Conservation (phyloP, 2,888 invertebrate species). For the Branchellion lobata region DNA sequence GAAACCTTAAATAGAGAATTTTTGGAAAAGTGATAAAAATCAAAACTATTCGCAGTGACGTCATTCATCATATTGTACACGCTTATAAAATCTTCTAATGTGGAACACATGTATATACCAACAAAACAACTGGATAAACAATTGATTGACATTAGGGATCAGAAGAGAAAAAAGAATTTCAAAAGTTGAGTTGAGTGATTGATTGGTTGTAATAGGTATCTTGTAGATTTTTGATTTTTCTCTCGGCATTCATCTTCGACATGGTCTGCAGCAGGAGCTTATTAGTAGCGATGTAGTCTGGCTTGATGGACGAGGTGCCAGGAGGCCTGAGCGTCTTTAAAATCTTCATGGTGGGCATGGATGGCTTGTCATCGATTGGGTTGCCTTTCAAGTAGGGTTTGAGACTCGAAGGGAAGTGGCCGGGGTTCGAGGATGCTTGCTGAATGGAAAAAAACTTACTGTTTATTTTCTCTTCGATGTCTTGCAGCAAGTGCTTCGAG, state of each 20-base stretch:
- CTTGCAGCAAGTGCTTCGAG: no score
- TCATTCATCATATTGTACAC: no score
- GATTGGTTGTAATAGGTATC: slow-evolving; percentile 25
- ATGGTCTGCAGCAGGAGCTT: slow-evolving; percentile 32
- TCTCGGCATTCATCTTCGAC: slow-evolving; percentile 38
- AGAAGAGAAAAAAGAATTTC: neutral
- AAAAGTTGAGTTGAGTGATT: neutral
- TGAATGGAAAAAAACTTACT: no score
- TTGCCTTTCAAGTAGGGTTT: neutral
- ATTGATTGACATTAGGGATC: neutral
- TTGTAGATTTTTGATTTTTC: slow-evolving; percentile 23
- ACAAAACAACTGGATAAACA: no score
- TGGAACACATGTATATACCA: no score
- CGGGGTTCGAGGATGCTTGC: no score
- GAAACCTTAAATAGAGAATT: no score
- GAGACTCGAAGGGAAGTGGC: neutral
- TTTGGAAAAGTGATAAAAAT: no score
- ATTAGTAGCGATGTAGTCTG: slow-evolving; percentile 32
- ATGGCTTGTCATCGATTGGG: neutral
- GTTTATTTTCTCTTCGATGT: no score
- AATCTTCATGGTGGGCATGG: neutral
- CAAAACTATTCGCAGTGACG: no score
- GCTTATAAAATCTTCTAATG: no score
- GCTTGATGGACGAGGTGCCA: slow-evolving; percentile 10
- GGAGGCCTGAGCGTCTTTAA: neutral